Base-by-base conservation (phyloP, 1,140 invertebrate species). In the Pogonus chalceus region DNA sequence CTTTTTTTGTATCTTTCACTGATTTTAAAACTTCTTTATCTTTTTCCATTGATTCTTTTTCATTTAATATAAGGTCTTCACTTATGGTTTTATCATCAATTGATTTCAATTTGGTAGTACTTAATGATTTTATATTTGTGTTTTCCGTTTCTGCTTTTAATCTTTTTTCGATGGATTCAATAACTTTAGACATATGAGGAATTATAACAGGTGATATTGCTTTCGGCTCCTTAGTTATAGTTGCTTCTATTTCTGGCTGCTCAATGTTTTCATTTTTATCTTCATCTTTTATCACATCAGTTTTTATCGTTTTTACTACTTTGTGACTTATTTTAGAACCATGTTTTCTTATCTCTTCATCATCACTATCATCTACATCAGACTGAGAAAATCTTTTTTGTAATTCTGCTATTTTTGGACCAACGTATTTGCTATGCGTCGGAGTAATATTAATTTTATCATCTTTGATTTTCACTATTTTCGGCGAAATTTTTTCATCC, bases 1-100 rank as follows among this genome's bases (percentile, higher is more conserved):
- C 75, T 26, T 73, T 67, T 69, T 77, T 75, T 3, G 75, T 69
- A 59, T 79, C 75, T 68, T 74, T 76, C 1, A 78, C 69, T 22
- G 67, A 69, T 51, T 66, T 65, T 14, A 64, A 10, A 10, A 51
- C 35, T 55, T 60, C 57, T 49, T 59, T 56, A 23, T 56, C 58
- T 57, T 58, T 56, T 22, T 50, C 23, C 43, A 46, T 49, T 0
- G 26, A 18, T 20, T 53, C 0, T 51, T 60, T 58, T 22, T 39
- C 51, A 16, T 22, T 18, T 31, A 47, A 20, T 20, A 16, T 23
- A 52, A 54, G 12, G 54, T 18, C 18, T 58, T 58, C 49, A 31
- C 35, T 35, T 43, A 31, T 55, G 21, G 48, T 47, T 54, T 39
- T 54, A 24, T 57, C 56, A n/a, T 55, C 52, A 20, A 50, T 48